These are phyloP conservation scores for Operophtera brumata DNA, from an alignment of 2,888 invertebrate species.

Conservation along the genomic window DNA sequence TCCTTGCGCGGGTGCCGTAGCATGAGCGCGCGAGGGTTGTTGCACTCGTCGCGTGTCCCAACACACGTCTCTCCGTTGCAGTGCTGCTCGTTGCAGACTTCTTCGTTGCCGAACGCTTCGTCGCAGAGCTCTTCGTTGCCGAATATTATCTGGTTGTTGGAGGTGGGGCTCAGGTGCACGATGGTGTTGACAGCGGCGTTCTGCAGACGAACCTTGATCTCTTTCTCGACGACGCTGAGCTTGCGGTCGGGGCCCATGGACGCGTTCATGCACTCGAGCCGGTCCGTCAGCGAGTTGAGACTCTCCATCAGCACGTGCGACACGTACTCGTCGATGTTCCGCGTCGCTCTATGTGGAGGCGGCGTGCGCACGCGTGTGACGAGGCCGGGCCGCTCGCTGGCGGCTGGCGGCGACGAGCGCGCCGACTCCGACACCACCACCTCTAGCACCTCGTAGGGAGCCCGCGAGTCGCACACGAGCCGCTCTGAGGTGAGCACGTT, in stretches of 20 bases:
- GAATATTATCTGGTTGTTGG: conserved; percentile 74
- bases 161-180: conserved; percentile 73
- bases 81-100: conserved; percentile 47
- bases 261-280: conserved; percentile 68
- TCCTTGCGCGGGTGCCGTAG: conserved; percentile 41
- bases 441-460: conserved; percentile 65
- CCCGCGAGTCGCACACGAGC: conserved; percentile 37
- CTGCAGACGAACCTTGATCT: conserved; percentile 75
- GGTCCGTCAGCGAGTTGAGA: conserved; percentile 71
- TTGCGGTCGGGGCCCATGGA: conserved; percentile 61
- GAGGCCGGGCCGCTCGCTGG: conserved; percentile 15
- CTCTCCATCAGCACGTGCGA: conserved; percentile 77
- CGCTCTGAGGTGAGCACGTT: conserved; percentile 47
- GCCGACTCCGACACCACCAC: conserved; percentile 70
- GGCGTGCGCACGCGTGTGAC: background rate
- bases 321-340: conserved; percentile 72
- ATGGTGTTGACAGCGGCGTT: conserved; percentile 74
- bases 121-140: conserved; percentile 70
- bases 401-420: conserved; percentile 37
- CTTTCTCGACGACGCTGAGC: conserved; percentile 72
- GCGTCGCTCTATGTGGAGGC: background rate
- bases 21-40: conserved; percentile 38
- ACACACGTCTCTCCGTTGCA: conserved; percentile 25
- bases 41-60: conserved; percentile 38
- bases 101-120: conserved; percentile 23